Percentiles rank a stretch among this genome's conserved stretches.
Conservation (phyloP, 2,797 vertebrate genomes). For the Apodemus agrarius region DNA sequence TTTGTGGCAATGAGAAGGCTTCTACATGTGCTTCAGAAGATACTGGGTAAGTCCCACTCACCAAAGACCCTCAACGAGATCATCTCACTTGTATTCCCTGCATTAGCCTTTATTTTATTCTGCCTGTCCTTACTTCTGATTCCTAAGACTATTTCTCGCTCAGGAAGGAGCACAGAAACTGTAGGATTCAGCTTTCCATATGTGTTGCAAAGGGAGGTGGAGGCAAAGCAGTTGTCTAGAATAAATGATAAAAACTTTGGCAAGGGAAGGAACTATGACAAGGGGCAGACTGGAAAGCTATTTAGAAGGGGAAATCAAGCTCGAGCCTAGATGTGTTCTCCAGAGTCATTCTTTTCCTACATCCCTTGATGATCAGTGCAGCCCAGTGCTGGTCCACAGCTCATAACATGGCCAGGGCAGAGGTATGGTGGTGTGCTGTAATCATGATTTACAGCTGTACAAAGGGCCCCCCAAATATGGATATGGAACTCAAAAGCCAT, state of each 20-base stretch:
- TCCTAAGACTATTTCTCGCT: neutral
- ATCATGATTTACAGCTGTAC: neutral
- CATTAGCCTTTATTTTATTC: neutral
- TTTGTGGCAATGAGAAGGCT: neutral
- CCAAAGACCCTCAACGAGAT: fast-evolving
- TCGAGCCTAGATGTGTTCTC: neutral
- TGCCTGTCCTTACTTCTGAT: neutral
- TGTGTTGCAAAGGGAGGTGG: neutral
- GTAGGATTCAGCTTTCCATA: neutral
- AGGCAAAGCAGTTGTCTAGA: neutral
- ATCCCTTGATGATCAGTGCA: neutral
- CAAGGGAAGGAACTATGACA: fast-evolving
- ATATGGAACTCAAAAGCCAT: neutral
- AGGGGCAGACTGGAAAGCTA: neutral
- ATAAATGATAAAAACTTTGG: neutral
- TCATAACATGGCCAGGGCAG: too few species aligned
- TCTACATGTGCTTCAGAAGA: neutral
- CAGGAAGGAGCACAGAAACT: neutral
- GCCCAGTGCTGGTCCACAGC: neutral
- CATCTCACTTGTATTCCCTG: neutral
- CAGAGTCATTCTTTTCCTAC: neutral
- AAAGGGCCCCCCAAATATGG: neutral
- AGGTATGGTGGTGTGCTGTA: neutral
- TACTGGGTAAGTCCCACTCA: neutral
- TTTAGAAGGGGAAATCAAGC: neutral